Conservation (phyloP, 2,797 vertebrate genomes). For the Dendrocincla fuliginosa region DNA sequence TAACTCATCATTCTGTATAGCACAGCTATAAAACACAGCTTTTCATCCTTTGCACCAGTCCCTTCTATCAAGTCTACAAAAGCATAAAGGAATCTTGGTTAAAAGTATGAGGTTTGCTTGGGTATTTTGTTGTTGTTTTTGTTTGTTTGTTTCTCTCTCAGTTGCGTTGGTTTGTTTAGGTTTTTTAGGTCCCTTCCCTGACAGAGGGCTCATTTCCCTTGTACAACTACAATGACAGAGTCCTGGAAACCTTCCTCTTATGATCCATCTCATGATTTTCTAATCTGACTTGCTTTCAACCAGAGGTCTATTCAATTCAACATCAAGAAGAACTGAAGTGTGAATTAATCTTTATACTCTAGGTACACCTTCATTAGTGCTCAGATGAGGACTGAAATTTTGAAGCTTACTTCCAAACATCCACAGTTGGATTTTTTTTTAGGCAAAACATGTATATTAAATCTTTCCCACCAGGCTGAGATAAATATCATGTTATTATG, state of each 20-base stretch:
- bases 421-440: background rate
- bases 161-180: background rate
- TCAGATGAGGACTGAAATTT: background rate
- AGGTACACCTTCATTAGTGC: background rate
- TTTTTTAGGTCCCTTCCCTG: background rate
- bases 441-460: background rate
- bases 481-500: background rate
- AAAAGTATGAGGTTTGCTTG: background rate
- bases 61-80: background rate
- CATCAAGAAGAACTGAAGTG: background rate
- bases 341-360: background rate
- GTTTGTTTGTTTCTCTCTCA: background rate
- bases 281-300: background rate
- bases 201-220: background rate
- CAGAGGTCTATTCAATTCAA: background rate
- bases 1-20: background rate
- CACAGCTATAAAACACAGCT: background rate
- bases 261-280: background rate
- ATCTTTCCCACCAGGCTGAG: background rate
- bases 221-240: background rate
- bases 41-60: background rate
- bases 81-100: background rate
- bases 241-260: background rate
- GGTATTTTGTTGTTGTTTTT: rapidly evolving
- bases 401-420: background rate